phyloP scores from a whole-genome alignment of 2,888 invertebrate genomes.

The Anorthoa munda region DNA sequence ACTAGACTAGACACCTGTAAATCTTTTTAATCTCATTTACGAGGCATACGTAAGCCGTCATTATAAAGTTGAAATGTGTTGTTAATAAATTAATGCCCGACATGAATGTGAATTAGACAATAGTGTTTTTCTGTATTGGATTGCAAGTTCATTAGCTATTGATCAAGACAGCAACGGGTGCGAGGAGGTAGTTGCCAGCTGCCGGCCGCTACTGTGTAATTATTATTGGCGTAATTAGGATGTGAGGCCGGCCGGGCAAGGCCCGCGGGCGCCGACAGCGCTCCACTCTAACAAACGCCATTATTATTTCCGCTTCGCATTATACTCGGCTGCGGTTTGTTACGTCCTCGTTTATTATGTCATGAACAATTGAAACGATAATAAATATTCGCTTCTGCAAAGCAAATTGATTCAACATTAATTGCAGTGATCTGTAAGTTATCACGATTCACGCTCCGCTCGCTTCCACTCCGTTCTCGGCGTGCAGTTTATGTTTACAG shows the following conservation, averaged over 20 bases:
- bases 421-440: conserved; percentile 80
- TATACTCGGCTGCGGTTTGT: conserved; percentile 84
- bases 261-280: conserved; percentile 84
- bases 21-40: conserved; percentile 36
- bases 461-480: conserved; percentile 54
- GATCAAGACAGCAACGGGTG: conserved; percentile 77
- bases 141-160: conserved; percentile 71
- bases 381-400: conserved; percentile 81
- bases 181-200: conserved; percentile 76
- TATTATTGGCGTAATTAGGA: conserved; percentile 90
- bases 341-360: conserved; percentile 85
- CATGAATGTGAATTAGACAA: conserved; percentile 49
- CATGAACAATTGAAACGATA: conserved; percentile 85
- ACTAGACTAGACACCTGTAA: conserved; percentile 16
- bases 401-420: conserved; percentile 87
- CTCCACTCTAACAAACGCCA: conserved; percentile 85
- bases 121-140: conserved; percentile 60
- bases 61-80: conserved; percentile 36
- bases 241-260: conserved; percentile 83
- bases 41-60: conserved; percentile 21
- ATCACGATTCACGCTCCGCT: conserved; percentile 72
- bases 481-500: conserved; percentile 76
- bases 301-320: conserved; percentile 89
- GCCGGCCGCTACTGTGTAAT: conserved; percentile 87
- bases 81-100: conserved; percentile 35